Conservation (phyloP, 2,797 vertebrate species). For the Aythya fuligula region DNA sequence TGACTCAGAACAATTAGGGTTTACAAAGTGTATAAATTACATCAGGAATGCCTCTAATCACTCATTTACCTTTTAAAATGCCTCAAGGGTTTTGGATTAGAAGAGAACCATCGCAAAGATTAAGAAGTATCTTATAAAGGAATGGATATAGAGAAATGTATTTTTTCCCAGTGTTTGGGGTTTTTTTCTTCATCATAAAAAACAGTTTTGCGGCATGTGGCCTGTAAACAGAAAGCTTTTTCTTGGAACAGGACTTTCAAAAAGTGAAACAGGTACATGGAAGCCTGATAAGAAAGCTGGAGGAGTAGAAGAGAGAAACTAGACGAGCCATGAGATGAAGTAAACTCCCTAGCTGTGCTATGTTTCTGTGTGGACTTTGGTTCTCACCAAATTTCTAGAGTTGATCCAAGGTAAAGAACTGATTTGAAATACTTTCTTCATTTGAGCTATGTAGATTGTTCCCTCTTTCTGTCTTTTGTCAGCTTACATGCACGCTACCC, state of each 20-base stretch:
- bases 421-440: not conserved
- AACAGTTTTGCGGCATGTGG: not conserved
- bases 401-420: not conserved
- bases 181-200: not conserved
- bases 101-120: not conserved
- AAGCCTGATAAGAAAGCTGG: not conserved
- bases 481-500: not conserved
- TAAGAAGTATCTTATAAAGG: not conserved
- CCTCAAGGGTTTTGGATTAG: constrained; percentile 56
- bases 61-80: constrained; percentile 64
- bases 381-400: not conserved
- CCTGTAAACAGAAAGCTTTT: not conserved
- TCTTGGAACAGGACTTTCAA: not conserved
- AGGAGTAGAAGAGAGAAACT: not conserved
- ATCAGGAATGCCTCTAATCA: constrained; percentile 68
- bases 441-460: not conserved
- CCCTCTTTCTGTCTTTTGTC: not conserved
- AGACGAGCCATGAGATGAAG: not conserved
- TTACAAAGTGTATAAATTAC: constrained; percentile 63
- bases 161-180: not conserved
- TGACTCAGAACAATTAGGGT: constrained; percentile 46
- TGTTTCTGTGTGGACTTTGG: not conserved
- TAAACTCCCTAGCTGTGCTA: not conserved
- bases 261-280: not conserved
- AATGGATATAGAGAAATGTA: not conserved